Evolutionary conservation across 2,888 invertebrate species (phyloP), one percentile per base, ranked within the genome.

Genomic region (Thera obeliscata): DNA sequence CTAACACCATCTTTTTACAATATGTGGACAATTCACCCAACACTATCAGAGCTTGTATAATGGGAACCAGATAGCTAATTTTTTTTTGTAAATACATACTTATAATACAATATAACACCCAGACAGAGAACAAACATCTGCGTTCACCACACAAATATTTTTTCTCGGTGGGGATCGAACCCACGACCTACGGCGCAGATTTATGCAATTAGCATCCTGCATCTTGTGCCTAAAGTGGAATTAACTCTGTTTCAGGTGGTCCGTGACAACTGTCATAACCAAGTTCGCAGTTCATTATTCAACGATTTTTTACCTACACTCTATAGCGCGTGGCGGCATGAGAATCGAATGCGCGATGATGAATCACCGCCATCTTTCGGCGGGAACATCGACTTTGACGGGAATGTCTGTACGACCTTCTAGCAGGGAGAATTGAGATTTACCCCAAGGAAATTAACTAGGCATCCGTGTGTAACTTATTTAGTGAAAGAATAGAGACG

Each of bases 281-380:
- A 78, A 7, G 73, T 82, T 0, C 82, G 87, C 48, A 89, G 90
- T 75, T 90, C 92, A 1, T 66, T 94, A 66, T 93, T 93, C 87
- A 89, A 89, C 77, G 92, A 92, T 79, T 93, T 93, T 82, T 83
- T 94, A 76, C 93, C 94, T 69, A 82, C 90, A 65, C 80, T 94
- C 61, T 92, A 91, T 81, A 88, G 84, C 76, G 89, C 90, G 56
- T 90, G 88, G 89, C 85, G 87, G 56, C 81, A 82, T 22, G 88
- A 89, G 70, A 77, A 78, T 68, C 64, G 82, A 41, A 52, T 80
- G 60, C 71, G 80, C 0, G 86, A 86, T 66, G 86, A 82, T 22
- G 87, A 83, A 3, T 70, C 70, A 4, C 67, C 77, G 0, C 74
- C 78, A 0, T 41, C 61, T 1, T 77, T 81, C 67, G 81, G 80